These are phyloP conservation scores for Calosoma granatense DNA, from an alignment of 1,140 invertebrate genomes.

Conservation along the genomic window DNA sequence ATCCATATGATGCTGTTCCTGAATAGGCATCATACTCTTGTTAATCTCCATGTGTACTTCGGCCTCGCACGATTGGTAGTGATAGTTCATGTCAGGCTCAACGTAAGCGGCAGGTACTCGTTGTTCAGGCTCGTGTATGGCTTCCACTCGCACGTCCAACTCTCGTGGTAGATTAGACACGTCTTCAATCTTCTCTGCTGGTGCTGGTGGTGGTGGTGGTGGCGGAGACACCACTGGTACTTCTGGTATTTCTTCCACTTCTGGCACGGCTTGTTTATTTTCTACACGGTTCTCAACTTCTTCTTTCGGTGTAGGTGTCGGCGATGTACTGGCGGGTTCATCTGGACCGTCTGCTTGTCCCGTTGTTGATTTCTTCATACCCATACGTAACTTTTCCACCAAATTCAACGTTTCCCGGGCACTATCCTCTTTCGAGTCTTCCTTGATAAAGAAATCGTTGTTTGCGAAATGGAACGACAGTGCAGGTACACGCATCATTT, in stretches of 20 bases:
- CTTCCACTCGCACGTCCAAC: background rate
- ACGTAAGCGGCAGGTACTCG: slow-evolving; percentile 1
- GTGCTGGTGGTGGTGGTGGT: background rate
- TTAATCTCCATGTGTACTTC: slow-evolving; percentile 17
- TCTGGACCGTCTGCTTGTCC: slow-evolving; percentile 29
- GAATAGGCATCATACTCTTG: slow-evolving; percentile 22
- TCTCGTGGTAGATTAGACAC: background rate
- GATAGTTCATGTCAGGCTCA: slow-evolving; percentile 12
- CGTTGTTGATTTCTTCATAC: slow-evolving; percentile 49
- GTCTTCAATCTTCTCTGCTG: background rate
- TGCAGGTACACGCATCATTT: slow-evolving; percentile 39
- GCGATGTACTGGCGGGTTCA: slow-evolving; percentile 21
- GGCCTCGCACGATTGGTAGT: slow-evolving; percentile 18
- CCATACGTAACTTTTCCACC: slow-evolving; percentile 65
- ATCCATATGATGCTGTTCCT: slow-evolving; percentile 22
- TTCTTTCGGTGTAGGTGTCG: slow-evolving; percentile 26
- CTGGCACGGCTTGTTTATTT: slow-evolving; percentile 10
- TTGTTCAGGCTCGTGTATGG: background rate
- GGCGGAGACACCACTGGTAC: slow-evolving; percentile 15
- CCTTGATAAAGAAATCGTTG: slow-evolving; percentile 55
- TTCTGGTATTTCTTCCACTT: slow-evolving; percentile 16
- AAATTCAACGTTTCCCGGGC: slow-evolving; percentile 66
- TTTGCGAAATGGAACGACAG: slow-evolving; percentile 53
- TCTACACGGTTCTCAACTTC: slow-evolving; percentile 22
- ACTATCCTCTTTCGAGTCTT: slow-evolving; percentile 67